Evolutionary conservation across 1,140 invertebrate genomes (phyloP).

Genomic region (Drosophila rhopaloa): DNA sequence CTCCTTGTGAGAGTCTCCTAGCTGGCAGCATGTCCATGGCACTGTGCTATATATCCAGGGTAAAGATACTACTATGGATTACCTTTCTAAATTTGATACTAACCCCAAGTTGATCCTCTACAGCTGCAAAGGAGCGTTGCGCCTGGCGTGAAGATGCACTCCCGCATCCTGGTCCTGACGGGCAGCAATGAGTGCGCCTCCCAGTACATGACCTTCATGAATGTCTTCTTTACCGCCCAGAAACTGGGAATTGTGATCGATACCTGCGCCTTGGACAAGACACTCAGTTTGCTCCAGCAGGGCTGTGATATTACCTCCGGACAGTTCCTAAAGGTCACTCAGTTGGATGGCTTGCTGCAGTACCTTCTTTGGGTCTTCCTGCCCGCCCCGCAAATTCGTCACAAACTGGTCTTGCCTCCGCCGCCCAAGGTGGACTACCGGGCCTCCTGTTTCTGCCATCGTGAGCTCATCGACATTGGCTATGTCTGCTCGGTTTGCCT

Average conservation of each 20-base stretch:
- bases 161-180: constrained; percentile 93
- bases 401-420: constrained; percentile 94
- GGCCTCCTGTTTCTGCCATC: constrained; percentile 98
- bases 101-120: not conserved
- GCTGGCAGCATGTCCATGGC: constrained; percentile 95
- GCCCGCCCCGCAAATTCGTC: constrained; percentile 91
- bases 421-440: constrained; percentile 96
- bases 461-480: constrained; percentile 97
- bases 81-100: not conserved
- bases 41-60: constrained; percentile 93
- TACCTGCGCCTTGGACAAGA: constrained; percentile 96
- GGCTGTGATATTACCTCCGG: constrained; percentile 98
- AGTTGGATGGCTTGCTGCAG: constrained; percentile 93
- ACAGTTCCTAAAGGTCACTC: constrained; percentile 93
- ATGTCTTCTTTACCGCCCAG: constrained; percentile 98
- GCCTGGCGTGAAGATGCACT: constrained; percentile 89
- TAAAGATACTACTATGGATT: constrained; percentile 67
- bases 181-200: constrained; percentile 95
- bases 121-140: constrained; percentile 87
- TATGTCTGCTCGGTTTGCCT: constrained; percentile 99
- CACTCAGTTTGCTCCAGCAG: constrained; percentile 96
- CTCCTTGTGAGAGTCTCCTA: constrained; percentile 89
- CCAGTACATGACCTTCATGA: constrained; percentile 99
- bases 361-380: constrained; percentile 98
- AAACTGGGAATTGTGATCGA: constrained; percentile 96